Base-by-base conservation (phyloP, 2,888 invertebrate species). In the Crematogaster levior region DNA sequence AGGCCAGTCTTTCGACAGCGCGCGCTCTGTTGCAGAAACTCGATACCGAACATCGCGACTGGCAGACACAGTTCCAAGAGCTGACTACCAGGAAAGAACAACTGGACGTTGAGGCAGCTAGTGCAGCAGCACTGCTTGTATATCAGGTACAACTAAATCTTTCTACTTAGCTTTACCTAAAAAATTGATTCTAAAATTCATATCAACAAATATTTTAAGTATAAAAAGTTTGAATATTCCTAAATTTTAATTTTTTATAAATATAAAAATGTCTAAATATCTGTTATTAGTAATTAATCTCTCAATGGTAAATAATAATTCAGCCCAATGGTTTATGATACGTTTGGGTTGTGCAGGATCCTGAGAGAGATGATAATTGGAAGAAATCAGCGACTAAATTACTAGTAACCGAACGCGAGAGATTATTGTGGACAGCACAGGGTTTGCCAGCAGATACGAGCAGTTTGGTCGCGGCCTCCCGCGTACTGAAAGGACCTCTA, bases 11-110 rank as follows among this genome's bases (percentile, higher is more conserved):
- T 43, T 94, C 95, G 21, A 97, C 97, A 24, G 98, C 98, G 0
- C 97, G 97, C 93, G 96, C 96, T 0, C 95, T 99, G 30, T 97
- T 99, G 3, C 96, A 96, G 24, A 98, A 99, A 93, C 95, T 99
- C 15, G 97, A 97, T 74, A 97, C 97, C 34, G 99, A 99, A 94
- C 98, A 97, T 95, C 95, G 96, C 51, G 96, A 98, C 30, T 99
- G 99, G 99, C 97, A 96, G 89, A 93, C 84, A 1, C 94, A 94
- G 56, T 88, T 90, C 37, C 92, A 92, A 63, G 90, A 87, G 9
- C 81, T 94, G n/a, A 92, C 89, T 0, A 77, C 82, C 6, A 90
- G 94, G 5, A 93, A 91, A 48, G 83, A 86, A 4, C 91, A 85
- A 40, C 61, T 94, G 18, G 92, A 91, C 2, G 77, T 92, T 10